Evolutionary conservation across 1,140 invertebrate species (phyloP).

Genomic region (Linepithema humile): DNA sequence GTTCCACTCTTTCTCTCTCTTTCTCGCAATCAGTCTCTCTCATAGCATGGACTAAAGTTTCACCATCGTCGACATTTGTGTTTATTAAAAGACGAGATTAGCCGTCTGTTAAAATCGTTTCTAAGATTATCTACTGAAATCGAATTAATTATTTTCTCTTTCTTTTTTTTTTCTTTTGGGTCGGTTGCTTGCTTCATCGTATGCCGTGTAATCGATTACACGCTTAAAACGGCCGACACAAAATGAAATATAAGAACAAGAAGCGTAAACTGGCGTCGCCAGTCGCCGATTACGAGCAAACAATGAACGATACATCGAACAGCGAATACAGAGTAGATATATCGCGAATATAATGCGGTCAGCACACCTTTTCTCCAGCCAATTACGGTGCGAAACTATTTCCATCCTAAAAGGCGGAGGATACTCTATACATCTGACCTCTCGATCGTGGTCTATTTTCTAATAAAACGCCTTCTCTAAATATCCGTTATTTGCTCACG

Average conservation of each 20-base stretch:
- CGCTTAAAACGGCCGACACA: conserved; percentile 22
- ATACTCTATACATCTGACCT: neutral
- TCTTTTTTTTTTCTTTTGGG: conserved; percentile 43
- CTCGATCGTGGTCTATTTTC: neutral
- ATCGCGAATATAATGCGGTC: neutral
- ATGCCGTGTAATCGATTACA: conserved; percentile 8
- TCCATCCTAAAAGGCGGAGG: neutral
- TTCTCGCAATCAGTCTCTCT: neutral
- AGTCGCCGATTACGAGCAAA: neutral
- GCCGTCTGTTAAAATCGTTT: conserved; percentile 58
- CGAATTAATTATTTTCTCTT: conserved; percentile 58
- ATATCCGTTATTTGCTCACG: neutral
- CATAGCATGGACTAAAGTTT: conserved; percentile 12
- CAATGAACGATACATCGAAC: neutral
- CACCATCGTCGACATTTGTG: conserved; percentile 16
- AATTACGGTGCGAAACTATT: conserved; percentile 16
- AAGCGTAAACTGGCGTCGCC: neutral
- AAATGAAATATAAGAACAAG: conserved; percentile 38
- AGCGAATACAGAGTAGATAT: conserved; percentile 6
- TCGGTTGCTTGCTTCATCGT: conserved; percentile 14
- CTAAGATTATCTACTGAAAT: conserved; percentile 64
- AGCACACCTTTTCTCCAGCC: neutral
- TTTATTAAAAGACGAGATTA: conserved; percentile 67
- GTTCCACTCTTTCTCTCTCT: neutral
- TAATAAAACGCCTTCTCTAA: conserved; percentile 27